Conservation (phyloP, 2,888 invertebrate species). For the Celastrina argiolus region DNA sequence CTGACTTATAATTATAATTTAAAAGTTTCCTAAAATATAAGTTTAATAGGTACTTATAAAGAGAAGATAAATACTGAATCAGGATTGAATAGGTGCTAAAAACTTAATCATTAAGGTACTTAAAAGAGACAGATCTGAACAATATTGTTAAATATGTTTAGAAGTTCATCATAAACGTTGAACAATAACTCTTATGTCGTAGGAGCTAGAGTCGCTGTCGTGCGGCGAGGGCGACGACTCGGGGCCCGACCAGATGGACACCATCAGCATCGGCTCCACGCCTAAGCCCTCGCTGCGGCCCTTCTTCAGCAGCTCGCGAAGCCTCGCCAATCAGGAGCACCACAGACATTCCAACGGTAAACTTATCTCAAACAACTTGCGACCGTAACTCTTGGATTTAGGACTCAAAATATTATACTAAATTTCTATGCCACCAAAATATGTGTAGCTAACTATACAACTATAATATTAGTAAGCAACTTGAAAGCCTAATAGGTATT, state of each 20-base stretch:
- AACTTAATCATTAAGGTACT: too few relatives aligned
- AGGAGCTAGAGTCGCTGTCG: constrained; percentile 96
- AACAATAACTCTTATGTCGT: neutral
- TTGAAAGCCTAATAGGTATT: neutral
- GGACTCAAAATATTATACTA: neutral
- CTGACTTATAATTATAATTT: too few relatives aligned
- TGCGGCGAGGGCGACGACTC: constrained; percentile 91
- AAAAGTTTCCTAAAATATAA: too few relatives aligned
- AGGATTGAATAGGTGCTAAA: too few relatives aligned
- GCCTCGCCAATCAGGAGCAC: constrained; percentile 79
- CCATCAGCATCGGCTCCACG: constrained; percentile 97
- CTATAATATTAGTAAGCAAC: neutral
- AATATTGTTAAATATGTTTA: too few relatives aligned
- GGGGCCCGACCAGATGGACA: constrained; percentile 93
- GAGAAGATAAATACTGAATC: too few relatives aligned
- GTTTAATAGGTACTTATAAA: too few relatives aligned
- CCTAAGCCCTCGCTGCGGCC: constrained; percentile 97
- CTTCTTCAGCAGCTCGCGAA: constrained; percentile 94
- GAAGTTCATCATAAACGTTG: neutral
- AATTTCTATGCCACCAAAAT: neutral
- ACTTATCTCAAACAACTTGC: constrained; percentile 2
- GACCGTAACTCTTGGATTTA: neutral
- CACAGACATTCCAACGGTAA: constrained; percentile 71
- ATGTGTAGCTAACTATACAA: neutral
- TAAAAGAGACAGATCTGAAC: too few relatives aligned